phyloP scores from a whole-genome alignment of 2,113 vertebrate species.

The Silurus asotus region DNA sequence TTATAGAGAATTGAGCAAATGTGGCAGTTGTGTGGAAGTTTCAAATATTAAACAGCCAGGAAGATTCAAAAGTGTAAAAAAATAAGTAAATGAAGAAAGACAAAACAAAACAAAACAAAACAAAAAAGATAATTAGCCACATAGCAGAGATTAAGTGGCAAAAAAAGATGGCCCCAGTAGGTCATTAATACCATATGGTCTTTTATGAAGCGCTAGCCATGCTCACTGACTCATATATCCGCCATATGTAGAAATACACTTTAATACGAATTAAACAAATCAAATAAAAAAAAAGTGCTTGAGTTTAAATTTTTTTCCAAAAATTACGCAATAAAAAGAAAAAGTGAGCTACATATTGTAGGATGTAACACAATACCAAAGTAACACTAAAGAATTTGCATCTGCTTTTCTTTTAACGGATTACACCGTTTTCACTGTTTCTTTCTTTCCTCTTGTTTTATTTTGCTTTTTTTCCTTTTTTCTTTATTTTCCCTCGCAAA shows the following conservation, averaged over 20 bases:
- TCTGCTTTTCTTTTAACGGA: conserved; percentile 44
- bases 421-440: conserved; percentile 41
- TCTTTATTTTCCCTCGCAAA: conserved; percentile 72
- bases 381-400: conserved; percentile 39
- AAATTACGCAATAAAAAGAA: neutral
- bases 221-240: neutral
- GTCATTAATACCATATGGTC: conserved; percentile 23
- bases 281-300: neutral
- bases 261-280: neutral
- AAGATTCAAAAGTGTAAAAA: conserved; percentile 58
- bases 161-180: neutral
- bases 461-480: conserved; percentile 37
- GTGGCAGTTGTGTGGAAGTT: conserved; percentile 47
- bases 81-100: conserved; percentile 35
- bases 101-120: conserved; percentile 41
- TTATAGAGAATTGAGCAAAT: neutral
- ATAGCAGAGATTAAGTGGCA: neutral
- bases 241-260: neutral
- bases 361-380: conserved; percentile 4
- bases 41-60: conserved; percentile 56
- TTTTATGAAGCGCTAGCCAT: conserved; percentile 4
- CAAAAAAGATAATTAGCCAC: neutral
- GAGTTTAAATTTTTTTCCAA: conserved; percentile 28
- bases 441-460: conserved; percentile 16
- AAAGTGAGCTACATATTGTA: neutral